Evolutionary conservation across 2,797 vertebrate species (phyloP).

Genomic region (Neosilurus mollespiculum): DNA sequence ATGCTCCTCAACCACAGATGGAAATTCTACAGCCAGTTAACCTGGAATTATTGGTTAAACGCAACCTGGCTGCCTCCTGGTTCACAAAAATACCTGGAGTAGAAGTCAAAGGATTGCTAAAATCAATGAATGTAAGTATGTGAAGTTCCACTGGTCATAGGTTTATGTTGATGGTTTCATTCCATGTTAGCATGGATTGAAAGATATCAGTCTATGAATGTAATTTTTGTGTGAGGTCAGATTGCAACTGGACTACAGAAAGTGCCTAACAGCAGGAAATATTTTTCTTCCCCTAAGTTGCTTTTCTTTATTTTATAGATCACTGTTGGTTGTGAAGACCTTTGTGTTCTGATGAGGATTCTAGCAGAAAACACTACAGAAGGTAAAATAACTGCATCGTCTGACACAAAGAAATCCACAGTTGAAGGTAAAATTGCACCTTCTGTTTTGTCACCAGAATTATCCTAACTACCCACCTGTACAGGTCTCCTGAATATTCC

Average conservation of each 20-base stretch:
- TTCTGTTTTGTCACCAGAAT: neutral
- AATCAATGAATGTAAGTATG: conserved; percentile 83
- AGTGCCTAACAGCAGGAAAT: neutral
- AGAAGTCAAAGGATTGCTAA: conserved; percentile 83
- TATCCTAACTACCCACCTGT: neutral
- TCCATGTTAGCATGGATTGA: neutral
- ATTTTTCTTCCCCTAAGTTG: neutral
- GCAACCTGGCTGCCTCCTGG: conserved; percentile 89
- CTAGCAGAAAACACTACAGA: conserved; percentile 89
- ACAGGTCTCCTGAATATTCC: neutral
- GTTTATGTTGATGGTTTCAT: neutral
- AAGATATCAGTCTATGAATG: neutral
- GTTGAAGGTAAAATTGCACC: conserved; percentile 67
- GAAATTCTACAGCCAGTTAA: conserved; percentile 91
- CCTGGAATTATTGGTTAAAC: conserved; percentile 81
- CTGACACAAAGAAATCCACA: conserved; percentile 58
- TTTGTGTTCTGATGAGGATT: conserved; percentile 87
- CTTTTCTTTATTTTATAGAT: conserved; percentile 69
- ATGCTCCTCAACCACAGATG: conserved; percentile 71
- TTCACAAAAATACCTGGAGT: conserved; percentile 81
- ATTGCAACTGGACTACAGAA: neutral
- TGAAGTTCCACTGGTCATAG: neutral
- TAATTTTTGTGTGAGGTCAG: neutral
- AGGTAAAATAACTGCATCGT: conserved; percentile 62
- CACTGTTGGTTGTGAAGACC: conserved; percentile 85